Percentiles rank a stretch among this genome's conserved stretches.
Evolutionary conservation across 2,113 vertebrate species (phyloP).

Genomic region (Anhinga rufa): DNA sequence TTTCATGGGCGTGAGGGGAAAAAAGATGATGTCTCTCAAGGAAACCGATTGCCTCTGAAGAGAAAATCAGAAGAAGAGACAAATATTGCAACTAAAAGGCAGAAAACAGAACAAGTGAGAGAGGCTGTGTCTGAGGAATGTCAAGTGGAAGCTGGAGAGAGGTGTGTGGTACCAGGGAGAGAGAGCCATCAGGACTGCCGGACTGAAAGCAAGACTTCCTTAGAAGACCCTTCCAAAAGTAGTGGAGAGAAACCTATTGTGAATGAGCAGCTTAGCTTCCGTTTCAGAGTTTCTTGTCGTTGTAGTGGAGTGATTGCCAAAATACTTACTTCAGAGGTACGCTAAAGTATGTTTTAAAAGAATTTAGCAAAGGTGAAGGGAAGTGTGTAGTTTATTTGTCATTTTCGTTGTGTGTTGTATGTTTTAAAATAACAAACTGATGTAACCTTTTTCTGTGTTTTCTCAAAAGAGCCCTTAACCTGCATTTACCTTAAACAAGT

Average conservation of each 20-base stretch:
- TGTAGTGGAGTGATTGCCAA: slow-evolving; percentile 81
- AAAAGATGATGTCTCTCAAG: not conserved
- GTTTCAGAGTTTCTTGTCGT: slow-evolving; percentile 89
- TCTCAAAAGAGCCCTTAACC: not conserved
- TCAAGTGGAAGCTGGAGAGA: not conserved
- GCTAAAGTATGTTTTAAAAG: not conserved
- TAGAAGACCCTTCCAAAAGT: not conserved
- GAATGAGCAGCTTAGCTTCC: not conserved
- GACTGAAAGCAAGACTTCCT: not conserved
- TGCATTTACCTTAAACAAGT: not conserved
- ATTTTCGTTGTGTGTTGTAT: not conserved
- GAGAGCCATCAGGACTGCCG: not conserved
- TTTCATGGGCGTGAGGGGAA: slow-evolving; percentile 1
- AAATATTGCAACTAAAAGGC: slow-evolving; percentile 30
- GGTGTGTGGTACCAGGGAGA: not conserved
- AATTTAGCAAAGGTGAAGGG: not conserved
- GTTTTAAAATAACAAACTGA: not conserved
- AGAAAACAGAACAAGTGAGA: slow-evolving; percentile 2
- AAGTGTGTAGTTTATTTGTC: not conserved
- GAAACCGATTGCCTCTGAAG: slow-evolving; percentile 15
- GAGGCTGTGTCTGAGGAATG: not conserved
- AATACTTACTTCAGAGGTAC: slow-evolving; percentile 79
- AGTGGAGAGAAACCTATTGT: not conserved
- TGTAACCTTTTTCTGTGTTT: not conserved
- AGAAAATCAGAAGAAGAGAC: slow-evolving; percentile 48